Conservation (phyloP, 2,797 vertebrate genomes). For the Myotis planiceps region DNA sequence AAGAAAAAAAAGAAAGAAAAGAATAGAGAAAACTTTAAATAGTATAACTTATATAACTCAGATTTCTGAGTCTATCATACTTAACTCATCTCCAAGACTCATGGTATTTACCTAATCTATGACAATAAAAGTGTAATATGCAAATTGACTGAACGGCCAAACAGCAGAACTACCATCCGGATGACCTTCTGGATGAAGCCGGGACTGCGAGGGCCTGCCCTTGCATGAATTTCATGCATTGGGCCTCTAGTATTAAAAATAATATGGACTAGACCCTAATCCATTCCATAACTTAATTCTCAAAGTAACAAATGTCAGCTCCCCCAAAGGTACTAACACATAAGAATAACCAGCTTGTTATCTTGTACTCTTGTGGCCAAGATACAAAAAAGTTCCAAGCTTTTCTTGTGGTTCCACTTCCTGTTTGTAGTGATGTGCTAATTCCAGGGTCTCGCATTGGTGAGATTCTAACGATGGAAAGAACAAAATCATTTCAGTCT, state of each 20-base stretch:
- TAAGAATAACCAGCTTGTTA: not conserved
- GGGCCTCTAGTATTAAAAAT: too few relatives aligned
- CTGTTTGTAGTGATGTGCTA: not conserved
- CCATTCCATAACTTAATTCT: not conserved
- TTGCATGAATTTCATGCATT: too few relatives aligned
- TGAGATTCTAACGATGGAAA: not conserved
- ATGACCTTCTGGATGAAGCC: too few relatives aligned
- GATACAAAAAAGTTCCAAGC: not conserved
- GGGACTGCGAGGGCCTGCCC: too few relatives aligned
- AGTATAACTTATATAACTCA: not conserved
- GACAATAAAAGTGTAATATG: too few relatives aligned
- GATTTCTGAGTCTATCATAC: not conserved
- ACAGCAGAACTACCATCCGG: too few relatives aligned
- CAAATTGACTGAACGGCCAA: too few relatives aligned
- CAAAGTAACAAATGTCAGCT: not conserved
- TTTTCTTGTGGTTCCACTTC: not conserved
- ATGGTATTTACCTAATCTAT: too few relatives aligned
- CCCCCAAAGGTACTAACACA: not conserved
- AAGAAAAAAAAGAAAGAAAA: not conserved
- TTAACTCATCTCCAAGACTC: not conserved
- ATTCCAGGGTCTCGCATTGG: not conserved
- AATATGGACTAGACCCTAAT: not conserved
- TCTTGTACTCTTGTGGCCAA: not conserved
- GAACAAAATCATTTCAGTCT: not conserved
- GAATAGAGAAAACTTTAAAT: not conserved